These are phyloP conservation scores for Engraulis encrasicolus DNA, from an alignment of 2,113 vertebrate species.

Conservation along the genomic window DNA sequence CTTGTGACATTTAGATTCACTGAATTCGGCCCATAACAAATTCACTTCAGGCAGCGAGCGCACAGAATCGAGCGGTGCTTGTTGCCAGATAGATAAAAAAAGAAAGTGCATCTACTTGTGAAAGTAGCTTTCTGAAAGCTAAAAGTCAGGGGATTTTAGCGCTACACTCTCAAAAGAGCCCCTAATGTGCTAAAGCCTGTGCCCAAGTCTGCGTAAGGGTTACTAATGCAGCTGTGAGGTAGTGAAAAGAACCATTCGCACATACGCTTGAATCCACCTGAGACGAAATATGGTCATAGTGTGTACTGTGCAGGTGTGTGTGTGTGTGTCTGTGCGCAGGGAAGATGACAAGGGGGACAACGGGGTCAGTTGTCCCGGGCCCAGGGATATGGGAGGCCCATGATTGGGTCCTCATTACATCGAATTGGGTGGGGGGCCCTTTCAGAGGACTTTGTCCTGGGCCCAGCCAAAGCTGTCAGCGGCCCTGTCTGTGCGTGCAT, in stretches of 20 bases:
- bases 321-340: too few species aligned
- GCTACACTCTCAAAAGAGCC: conserved; percentile 7
- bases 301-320: not conserved
- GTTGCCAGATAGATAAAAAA: not conserved
- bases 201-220: not conserved
- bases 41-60: too few species aligned
- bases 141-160: conserved; percentile 29
- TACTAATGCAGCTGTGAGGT: not conserved
- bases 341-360: too few species aligned
- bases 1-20: too few species aligned
- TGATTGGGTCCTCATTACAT: too few species aligned
- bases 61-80: not conserved
- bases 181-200: not conserved
- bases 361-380: too few species aligned
- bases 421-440: too few species aligned
- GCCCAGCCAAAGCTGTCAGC: too few species aligned
- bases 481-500: too few species aligned
- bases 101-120: not conserved
- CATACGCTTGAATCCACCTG: not conserved
- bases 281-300: not conserved
- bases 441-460: too few species aligned
- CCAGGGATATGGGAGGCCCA: too few species aligned
- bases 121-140: not conserved
- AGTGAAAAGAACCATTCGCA: not conserved
- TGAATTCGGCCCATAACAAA: too few species aligned